phyloP scores from a whole-genome alignment of 2,888 invertebrate genomes.

The Lasioglossum pauxillum region DNA sequence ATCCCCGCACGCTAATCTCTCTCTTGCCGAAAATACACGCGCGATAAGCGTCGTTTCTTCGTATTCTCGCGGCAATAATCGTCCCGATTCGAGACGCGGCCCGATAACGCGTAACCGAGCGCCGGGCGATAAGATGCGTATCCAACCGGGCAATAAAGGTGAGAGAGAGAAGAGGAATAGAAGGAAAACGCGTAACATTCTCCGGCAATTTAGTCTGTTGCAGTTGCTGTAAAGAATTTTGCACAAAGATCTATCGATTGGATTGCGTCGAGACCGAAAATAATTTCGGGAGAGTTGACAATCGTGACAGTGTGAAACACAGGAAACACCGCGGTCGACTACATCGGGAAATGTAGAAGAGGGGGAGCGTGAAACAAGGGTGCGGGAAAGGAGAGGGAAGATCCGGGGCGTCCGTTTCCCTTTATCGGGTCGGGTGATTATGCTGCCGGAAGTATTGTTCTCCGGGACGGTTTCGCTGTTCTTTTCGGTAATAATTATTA shows the following conservation, averaged over 20 bases:
- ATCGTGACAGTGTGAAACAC: neutral
- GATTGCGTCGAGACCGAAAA: too few species aligned
- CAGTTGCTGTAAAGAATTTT: neutral
- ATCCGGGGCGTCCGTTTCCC: neutral
- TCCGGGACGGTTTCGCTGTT: neutral
- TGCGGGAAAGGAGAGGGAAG: neutral
- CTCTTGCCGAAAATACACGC: conserved; percentile 3
- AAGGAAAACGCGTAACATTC: too few species aligned
- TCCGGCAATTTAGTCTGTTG: neutral
- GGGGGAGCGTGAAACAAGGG: neutral
- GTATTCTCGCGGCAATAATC: neutral
- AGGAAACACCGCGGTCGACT: too few species aligned
- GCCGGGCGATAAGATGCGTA: neutral
- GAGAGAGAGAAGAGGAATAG: neutral
- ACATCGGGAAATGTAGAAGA: neutral
- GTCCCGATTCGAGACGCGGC: neutral
- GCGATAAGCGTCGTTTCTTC: neutral
- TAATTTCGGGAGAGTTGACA: neutral
- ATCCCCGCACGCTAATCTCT: neutral
- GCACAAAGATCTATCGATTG: too few species aligned
- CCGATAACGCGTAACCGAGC: neutral
- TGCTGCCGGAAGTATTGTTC: conserved; percentile 12
- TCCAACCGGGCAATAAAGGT: neutral
- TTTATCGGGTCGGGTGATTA: neutral
- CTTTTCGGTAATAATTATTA: conserved; percentile 29